These are phyloP conservation scores for Falco cherrug DNA, from an alignment of 2,797 vertebrate species.

Conservation along the genomic window DNA sequence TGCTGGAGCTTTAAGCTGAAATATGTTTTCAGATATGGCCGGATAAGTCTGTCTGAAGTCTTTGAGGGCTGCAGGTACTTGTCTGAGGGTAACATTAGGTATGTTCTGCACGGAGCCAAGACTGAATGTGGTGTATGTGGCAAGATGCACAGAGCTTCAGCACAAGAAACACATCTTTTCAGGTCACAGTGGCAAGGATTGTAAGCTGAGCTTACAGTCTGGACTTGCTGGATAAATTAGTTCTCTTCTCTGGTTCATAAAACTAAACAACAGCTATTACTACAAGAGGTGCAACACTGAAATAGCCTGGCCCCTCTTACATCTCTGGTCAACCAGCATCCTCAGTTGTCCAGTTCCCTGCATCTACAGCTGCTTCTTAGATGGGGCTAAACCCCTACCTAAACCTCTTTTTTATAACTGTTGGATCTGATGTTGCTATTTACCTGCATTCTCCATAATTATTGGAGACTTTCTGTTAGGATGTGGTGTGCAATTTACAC, in stretches of 20 bases:
- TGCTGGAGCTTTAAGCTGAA: neutral
- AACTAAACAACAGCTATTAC: neutral
- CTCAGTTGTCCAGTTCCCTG: neutral
- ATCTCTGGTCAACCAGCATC: rapidly evolving
- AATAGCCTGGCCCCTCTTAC: neutral
- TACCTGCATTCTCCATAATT: neutral
- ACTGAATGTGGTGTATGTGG: neutral
- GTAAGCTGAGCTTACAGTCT: neutral
- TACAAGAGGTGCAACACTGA: neutral
- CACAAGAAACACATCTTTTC: neutral
- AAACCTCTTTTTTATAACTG: neutral
- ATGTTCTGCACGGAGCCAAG: neutral
- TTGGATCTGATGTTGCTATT: neutral
- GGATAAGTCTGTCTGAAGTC: neutral
- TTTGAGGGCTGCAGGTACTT: neutral
- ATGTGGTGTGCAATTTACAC: neutral
- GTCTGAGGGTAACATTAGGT: neutral
- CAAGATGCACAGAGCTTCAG: neutral
- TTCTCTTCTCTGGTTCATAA: neutral
- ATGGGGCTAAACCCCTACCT: neutral
- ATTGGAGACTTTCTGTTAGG: neutral
- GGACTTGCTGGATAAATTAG: neutral
- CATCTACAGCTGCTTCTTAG: neutral
- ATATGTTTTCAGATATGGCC: neutral
- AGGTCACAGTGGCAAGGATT: neutral